phyloP scores from a whole-genome alignment of 2,888 invertebrate species.

The Sepioteuthis lessoniana region DNA sequence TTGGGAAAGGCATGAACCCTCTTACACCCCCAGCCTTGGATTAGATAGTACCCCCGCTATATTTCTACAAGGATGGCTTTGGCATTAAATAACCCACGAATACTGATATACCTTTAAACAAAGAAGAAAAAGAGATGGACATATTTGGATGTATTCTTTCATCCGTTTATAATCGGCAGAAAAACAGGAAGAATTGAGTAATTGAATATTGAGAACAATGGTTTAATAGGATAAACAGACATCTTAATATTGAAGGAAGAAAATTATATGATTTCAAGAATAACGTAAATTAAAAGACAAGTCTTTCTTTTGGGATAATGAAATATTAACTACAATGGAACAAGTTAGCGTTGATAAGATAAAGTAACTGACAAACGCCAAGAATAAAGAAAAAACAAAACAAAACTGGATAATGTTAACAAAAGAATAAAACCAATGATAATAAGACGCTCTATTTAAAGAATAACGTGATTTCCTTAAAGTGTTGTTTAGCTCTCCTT shows the following conservation, averaged over 20 bases:
- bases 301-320: background rate
- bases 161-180: background rate
- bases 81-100: too few species aligned
- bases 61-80: too few species aligned
- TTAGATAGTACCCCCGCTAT: too few species aligned
- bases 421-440: background rate
- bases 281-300: background rate
- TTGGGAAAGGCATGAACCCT: too few species aligned
- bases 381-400: background rate
- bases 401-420: background rate
- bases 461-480: background rate
- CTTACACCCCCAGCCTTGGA: too few species aligned
- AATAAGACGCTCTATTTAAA: background rate
- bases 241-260: background rate
- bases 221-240: background rate
- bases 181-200: background rate
- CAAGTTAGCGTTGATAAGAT: background rate
- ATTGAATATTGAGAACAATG: background rate
- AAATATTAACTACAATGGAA: background rate
- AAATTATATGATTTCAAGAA: conserved; percentile 4
- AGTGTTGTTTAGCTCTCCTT: background rate
- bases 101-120: too few species aligned
- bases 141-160: background rate
- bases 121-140: too few species aligned
- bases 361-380: background rate